These are phyloP conservation scores for Cepaea hortensis DNA, from an alignment of 2,888 invertebrate genomes.

Conservation along the genomic window DNA sequence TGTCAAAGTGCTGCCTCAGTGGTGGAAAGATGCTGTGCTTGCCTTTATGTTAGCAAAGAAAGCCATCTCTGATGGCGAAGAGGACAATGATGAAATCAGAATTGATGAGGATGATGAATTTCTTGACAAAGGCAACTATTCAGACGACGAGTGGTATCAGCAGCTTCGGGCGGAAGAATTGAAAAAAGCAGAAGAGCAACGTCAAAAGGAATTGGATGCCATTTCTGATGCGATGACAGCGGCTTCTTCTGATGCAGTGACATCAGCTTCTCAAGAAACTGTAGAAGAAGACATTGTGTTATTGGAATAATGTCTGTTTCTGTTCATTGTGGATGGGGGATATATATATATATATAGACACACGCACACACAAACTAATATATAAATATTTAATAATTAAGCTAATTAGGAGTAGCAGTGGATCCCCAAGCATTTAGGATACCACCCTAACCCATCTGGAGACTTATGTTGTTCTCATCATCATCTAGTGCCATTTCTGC, in stretches of 20 bases:
- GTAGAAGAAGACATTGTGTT: neutral
- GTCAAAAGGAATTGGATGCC: neutral
- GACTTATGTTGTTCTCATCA: too few relatives aligned
- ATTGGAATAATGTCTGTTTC: too few relatives aligned
- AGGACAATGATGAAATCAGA: slow-evolving; percentile 9
- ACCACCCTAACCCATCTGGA: too few relatives aligned
- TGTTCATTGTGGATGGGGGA: too few relatives aligned
- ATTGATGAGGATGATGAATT: slow-evolving; percentile 41
- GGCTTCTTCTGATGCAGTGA: neutral
- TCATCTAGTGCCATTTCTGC: too few relatives aligned
- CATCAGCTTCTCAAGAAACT: neutral
- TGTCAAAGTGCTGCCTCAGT: slow-evolving; percentile 23
- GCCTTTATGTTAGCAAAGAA: slow-evolving; percentile 45
- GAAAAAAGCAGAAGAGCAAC: neutral
- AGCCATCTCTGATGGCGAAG: slow-evolving; percentile 21
- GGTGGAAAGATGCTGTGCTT: slow-evolving; percentile 47
- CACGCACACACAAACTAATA: too few relatives aligned
- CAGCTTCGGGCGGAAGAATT: neutral
- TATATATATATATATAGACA: too few relatives aligned
- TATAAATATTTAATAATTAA: too few relatives aligned
- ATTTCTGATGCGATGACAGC: neutral
- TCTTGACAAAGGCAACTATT: slow-evolving; percentile 45
- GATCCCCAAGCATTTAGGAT: too few relatives aligned
- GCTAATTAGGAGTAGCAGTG: too few relatives aligned
- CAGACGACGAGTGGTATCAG: slow-evolving; percentile 45